phyloP scores from a whole-genome alignment of 2,888 invertebrate genomes.

The Eupelmus urozonus region DNA sequence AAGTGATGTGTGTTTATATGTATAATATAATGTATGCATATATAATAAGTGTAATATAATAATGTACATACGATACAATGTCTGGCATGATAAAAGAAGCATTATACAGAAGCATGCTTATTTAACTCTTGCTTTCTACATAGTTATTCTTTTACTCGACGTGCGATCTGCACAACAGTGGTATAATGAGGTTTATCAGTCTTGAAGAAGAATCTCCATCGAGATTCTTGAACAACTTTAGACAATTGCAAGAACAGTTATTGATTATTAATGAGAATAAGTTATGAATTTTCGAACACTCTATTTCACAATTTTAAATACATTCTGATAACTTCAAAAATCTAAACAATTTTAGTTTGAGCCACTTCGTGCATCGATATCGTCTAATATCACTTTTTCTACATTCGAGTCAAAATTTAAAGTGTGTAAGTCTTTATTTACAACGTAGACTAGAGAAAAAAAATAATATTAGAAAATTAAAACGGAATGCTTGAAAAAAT shows the following conservation, averaged over 20 bases:
- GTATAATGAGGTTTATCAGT: constrained; percentile 57
- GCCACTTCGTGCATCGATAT: constrained; percentile 40
- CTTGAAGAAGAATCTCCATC: constrained; percentile 57
- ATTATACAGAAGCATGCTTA: constrained; percentile 37
- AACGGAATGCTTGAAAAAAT: constrained; percentile 30
- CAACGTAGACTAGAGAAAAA: constrained; percentile 53
- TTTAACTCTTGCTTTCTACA: constrained; percentile 43
- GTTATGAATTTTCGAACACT: constrained; percentile 14
- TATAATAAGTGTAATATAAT: constrained; percentile 32
- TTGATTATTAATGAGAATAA: constrained; percentile 26
- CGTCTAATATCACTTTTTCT: constrained; percentile 38
- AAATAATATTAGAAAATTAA: constrained; percentile 31
- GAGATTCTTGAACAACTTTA: constrained; percentile 40
- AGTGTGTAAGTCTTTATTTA: constrained; percentile 29
- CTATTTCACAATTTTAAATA: constrained; percentile 21
- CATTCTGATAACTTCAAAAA: constrained; percentile 21
- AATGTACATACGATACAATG: constrained; percentile 33
- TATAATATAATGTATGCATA: constrained; percentile 26
- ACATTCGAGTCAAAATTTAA: constrained; percentile 8
- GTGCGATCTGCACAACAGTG: constrained; percentile 41
- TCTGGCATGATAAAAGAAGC: constrained; percentile 27
- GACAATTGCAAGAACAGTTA: constrained; percentile 34
- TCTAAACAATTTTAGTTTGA: constrained; percentile 22
- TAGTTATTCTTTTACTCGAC: constrained; percentile 35
- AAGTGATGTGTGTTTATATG: constrained; percentile 19